Evolutionary conservation across 2,797 vertebrate genomes (phyloP), one percentile per base, ranked within the genome.

Genomic region (Eremophila alpestris): DNA sequence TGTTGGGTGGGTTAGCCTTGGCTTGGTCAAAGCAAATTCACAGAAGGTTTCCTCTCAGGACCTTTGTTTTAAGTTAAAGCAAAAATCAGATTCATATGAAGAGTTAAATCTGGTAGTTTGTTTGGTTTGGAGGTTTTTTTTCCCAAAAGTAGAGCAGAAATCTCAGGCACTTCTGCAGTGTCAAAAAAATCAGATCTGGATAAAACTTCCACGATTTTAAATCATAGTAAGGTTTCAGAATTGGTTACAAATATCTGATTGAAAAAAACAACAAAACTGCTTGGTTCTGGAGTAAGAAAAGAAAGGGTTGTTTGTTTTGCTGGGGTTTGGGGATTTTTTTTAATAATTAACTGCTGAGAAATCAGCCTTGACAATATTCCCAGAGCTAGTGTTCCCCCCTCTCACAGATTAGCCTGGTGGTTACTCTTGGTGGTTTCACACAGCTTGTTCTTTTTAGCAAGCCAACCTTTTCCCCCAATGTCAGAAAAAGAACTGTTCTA

Each of bases 241-340:
- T 32, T 34, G 8, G 10, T 45, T 91, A 64, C 46, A 89, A 93
- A 85, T 45, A 76, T 5, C 26, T 60, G 13, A 34, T 45, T 18
- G 1, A 38, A 34, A 7, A 13, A 32, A 38, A 3, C 30, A 87
- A 69, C 4, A 69, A 83, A 84, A 76, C 27, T 38, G 41, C 7
- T 49, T 60, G 1, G 2, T 77, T 70, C 24, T 59, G 19, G 10
- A 84, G 15, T 32, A 74, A 83, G 29, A 67, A 63, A 75, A 84
- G 1, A 79, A 83, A 70, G 10, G 1, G 1, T 23, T 34, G 4
- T 17, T 73, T 13, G 7, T 34, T 64, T 67, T n/a, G 2, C 16
- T 55, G 18, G 21, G 5, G 3, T 38, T 71, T 62, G 2, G 18
- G 2, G 0, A 0, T 3, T 58, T 64, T 56, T 27, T 29, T 13